phyloP scores from a whole-genome alignment of 2,888 invertebrate species.

The Acanthosepion lycidas region DNA sequence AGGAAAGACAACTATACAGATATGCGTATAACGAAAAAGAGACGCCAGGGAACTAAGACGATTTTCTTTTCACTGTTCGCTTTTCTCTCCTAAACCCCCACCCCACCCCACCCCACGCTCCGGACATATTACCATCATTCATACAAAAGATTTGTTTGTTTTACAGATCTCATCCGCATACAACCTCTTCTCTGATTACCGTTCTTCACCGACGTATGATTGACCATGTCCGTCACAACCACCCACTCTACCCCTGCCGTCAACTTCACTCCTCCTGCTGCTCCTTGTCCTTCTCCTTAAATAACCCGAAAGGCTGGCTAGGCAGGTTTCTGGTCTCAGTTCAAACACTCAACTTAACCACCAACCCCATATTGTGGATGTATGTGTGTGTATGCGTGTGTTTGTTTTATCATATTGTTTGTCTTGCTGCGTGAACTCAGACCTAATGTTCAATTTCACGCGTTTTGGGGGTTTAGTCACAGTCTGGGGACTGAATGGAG shows the following conservation, averaged over 20 bases:
- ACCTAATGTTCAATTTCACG: constrained; percentile 21
- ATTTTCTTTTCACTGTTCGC: no score
- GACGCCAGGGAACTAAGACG: no score
- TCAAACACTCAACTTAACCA: background rate
- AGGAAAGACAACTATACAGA: no score
- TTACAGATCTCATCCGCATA: background rate
- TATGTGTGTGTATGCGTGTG: background rate
- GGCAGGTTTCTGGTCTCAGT: constrained; percentile 9
- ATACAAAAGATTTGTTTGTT: background rate
- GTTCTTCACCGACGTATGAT: background rate
- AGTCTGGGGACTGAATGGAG: background rate
- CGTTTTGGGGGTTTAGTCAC: background rate
- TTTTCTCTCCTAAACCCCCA: background rate
- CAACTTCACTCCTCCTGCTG: background rate
- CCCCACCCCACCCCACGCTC: background rate
- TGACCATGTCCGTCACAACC: constrained; percentile 17
- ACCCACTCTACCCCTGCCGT: background rate
- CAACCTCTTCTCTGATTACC: background rate
- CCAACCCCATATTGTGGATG: background rate
- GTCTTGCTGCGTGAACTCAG: background rate
- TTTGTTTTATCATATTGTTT: background rate
- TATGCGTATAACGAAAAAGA: no score
- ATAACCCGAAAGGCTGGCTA: background rate
- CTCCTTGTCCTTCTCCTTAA: background rate
- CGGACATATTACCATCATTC: constrained; percentile 11